Percentiles rank a stretch among this genome's conserved stretches.
These are phyloP conservation scores for Ephydatia muelleri DNA, from an alignment of 37 sponge, comb jelly and placozoan species.

Conservation along the genomic window DNA sequence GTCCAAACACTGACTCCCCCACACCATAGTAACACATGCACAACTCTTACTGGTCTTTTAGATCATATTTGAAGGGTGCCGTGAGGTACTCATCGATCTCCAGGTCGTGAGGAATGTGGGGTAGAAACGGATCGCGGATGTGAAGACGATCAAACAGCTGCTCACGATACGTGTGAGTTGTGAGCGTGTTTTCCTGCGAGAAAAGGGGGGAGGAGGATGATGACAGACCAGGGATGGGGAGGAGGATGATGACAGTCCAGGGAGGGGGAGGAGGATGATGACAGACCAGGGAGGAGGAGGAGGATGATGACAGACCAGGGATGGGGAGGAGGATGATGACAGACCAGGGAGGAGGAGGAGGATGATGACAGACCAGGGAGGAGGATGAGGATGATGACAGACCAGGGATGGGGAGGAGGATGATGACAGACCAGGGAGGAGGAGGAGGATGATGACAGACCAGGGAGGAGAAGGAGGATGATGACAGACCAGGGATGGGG, in stretches of 20 bases:
- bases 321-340: background rate
- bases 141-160: conserved; percentile 55
- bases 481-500: no score
- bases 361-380: background rate
- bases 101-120: conserved; percentile 63
- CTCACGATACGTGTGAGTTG: conserved; percentile 12
- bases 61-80: conserved; percentile 66
- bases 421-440: no score
- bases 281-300: no score
- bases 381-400: background rate
- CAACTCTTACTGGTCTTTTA: conserved; percentile 62
- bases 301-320: background rate
- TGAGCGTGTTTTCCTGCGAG: conserved; percentile 49
- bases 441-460: no score
- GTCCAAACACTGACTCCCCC: background rate
- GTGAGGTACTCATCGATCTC: conserved; percentile 68
- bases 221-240: no score
- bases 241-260: no score
- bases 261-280: no score
- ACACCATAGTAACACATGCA: no score
- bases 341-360: background rate
- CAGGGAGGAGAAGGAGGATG: no score
- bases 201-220: background rate
- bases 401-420: no score
- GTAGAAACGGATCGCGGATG: conserved; percentile 63